Conservation (phyloP, 92 coral and sea anemone genomes). For the Parazoanthus swiftii region DNA sequence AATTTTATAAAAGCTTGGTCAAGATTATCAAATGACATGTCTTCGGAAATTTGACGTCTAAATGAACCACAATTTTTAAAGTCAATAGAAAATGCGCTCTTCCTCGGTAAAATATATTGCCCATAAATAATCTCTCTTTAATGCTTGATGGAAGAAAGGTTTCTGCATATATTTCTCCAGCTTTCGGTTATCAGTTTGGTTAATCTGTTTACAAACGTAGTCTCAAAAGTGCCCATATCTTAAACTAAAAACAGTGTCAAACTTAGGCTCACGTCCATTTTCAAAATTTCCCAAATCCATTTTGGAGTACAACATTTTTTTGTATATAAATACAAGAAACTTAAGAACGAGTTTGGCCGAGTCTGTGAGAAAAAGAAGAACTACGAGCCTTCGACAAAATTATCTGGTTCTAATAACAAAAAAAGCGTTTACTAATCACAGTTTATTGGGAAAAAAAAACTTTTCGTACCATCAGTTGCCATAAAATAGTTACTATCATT, state of each 20-base stretch:
- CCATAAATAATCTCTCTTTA: not conserved
- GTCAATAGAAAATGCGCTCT: not conserved
- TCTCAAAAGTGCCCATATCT: too few relatives aligned
- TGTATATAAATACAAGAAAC: not conserved
- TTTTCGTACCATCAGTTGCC: too few relatives aligned
- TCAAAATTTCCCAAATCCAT: not conserved
- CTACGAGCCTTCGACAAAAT: not conserved
- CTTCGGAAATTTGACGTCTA: not conserved
- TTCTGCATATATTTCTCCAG: not conserved
- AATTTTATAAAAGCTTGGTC: not conserved
- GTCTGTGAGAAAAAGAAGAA: not conserved
- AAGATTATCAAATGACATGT: not conserved
- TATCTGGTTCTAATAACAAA: not conserved
- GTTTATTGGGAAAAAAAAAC: too few relatives aligned
- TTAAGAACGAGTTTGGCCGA: not conserved
- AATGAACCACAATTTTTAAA: not conserved
- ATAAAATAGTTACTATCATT: not conserved
- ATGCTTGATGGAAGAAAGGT: too few relatives aligned
- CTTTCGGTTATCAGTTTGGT: not conserved
- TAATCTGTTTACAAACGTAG: not conserved
- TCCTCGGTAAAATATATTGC: not conserved
- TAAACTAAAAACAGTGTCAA: not conserved
- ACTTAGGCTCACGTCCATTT: not conserved
- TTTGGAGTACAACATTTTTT: not conserved
- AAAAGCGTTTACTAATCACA: too few relatives aligned